Conservation (phyloP, 64 coral and sea anemone genomes). For the Montipora foliosa region DNA sequence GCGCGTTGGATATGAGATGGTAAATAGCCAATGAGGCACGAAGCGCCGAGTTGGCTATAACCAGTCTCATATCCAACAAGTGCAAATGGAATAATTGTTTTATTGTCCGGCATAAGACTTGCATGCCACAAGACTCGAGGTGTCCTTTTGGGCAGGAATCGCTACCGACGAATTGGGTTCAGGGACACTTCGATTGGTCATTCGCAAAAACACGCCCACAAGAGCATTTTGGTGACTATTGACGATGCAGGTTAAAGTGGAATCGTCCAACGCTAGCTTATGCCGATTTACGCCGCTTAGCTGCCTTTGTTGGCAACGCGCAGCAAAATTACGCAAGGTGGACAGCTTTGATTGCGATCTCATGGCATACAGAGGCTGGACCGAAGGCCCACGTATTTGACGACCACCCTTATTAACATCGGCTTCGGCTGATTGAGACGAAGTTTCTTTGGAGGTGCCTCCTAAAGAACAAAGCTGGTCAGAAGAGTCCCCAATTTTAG, state of each 20-base stretch:
- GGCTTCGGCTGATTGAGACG: not conserved
- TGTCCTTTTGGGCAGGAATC: slow-evolving; percentile 75
- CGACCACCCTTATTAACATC: too few relatives aligned
- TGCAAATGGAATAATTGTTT: too few relatives aligned
- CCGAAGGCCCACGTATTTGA: not conserved
- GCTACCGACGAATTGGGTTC: slow-evolving; percentile 68
- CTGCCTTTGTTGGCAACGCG: not conserved
- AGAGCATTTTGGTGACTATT: slow-evolving; percentile 32
- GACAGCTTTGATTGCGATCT: slow-evolving; percentile 31
- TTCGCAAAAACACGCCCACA: slow-evolving; percentile 74
- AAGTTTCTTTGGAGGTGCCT: not conserved
- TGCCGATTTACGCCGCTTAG: not conserved
- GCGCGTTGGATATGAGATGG: too few relatives aligned
- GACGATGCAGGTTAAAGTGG: not conserved
- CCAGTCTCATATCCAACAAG: too few relatives aligned
- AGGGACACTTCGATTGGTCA: slow-evolving; percentile 72
- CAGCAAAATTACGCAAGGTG: not conserved
- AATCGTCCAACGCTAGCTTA: not conserved
- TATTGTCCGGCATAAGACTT: slow-evolving; percentile 61
- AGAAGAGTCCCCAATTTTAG: not conserved
- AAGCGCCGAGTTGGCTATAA: too few relatives aligned
- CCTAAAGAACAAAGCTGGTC: not conserved
- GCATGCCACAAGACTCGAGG: slow-evolving; percentile 41
- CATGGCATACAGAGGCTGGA: slow-evolving; percentile 24
- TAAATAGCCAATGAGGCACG: too few relatives aligned